These are phyloP conservation scores for Xylophagus ater DNA, from an alignment of 2,888 invertebrate genomes.

Conservation along the genomic window DNA sequence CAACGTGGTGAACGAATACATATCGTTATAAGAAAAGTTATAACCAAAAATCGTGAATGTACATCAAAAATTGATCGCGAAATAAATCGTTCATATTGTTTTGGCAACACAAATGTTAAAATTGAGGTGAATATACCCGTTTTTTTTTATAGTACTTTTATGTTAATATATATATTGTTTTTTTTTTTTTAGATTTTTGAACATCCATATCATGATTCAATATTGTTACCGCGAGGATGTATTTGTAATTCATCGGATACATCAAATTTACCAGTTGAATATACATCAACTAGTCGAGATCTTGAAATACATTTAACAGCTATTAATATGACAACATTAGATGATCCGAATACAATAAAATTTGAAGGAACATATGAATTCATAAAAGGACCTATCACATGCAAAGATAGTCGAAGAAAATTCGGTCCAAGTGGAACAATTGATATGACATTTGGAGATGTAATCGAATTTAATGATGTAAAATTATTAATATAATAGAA, in stretches of 20 bases:
- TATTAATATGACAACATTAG: slow-evolving; percentile 69
- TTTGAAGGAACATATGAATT: slow-evolving; percentile 80
- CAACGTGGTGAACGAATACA: slow-evolving; percentile 70
- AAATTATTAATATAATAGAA: background rate
- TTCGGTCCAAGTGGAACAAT: slow-evolving; percentile 70
- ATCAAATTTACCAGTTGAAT: slow-evolving; percentile 54
- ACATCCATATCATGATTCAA: slow-evolving; percentile 59
- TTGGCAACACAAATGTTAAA: slow-evolving; percentile 57
- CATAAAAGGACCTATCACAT: slow-evolving; percentile 56
- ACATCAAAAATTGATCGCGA: slow-evolving; percentile 43
- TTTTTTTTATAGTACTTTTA: slow-evolving; percentile 5
- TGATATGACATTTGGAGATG: slow-evolving; percentile 44
- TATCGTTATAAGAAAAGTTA: slow-evolving; percentile 60
- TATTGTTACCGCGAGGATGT: slow-evolving; percentile 66
- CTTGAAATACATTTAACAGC: slow-evolving; percentile 75
- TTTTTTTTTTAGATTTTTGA: slow-evolving; percentile 48
- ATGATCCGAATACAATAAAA: slow-evolving; percentile 73
- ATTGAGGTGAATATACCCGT: slow-evolving; percentile 41
- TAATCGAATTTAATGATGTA: slow-evolving; percentile 22
- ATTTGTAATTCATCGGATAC: slow-evolving; percentile 54
- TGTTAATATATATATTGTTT: background rate
- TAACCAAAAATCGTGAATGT: slow-evolving; percentile 46
- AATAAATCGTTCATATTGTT: slow-evolving; percentile 58
- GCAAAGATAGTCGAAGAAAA: slow-evolving; percentile 56
- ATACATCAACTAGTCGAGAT: slow-evolving; percentile 62